Conservation (phyloP, 2,113 vertebrate species). For the Cephalopholis sonnerati region DNA sequence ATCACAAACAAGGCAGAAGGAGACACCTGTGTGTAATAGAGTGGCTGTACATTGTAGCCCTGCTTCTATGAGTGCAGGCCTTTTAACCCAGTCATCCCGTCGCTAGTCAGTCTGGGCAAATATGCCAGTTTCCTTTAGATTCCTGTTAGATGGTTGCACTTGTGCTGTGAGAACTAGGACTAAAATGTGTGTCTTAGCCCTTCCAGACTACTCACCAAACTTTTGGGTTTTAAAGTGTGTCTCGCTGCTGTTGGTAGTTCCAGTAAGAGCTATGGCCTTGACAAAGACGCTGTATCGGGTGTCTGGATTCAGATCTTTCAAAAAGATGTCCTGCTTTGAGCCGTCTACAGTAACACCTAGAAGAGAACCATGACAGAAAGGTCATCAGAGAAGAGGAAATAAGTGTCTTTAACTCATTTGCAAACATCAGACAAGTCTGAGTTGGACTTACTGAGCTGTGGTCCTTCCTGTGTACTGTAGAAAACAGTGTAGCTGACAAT, state of each 20-base stretch:
- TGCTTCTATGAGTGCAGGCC: not conserved
- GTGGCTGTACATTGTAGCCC: not conserved
- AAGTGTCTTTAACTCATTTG: not conserved
- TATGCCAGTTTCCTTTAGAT: not conserved
- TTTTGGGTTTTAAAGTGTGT: conserved; percentile 84
- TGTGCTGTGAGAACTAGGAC: not conserved
- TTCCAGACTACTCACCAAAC: conserved; percentile 81
- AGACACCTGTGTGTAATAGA: not conserved
- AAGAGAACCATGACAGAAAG: conserved; percentile 45
- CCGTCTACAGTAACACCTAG: conserved; percentile 84
- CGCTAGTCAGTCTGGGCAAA: not conserved
- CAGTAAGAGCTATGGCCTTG: conserved; percentile 82
- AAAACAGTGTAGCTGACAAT: conserved; percentile 56
- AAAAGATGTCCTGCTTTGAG: conserved; percentile 52
- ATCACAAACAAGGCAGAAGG: too few relatives aligned
- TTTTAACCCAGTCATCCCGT: not conserved
- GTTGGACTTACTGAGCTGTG: conserved; percentile 50
- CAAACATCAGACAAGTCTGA: not conserved
- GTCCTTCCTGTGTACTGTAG: conserved; percentile 1
- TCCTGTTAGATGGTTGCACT: not conserved
- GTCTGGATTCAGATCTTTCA: conserved; percentile 82
- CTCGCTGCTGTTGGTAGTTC: conserved; percentile 68
- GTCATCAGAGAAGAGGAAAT: not conserved
- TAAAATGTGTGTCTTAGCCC: not conserved
- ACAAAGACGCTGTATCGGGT: conserved; percentile 84